Evolutionary conservation across 2,797 vertebrate species (phyloP).

Genomic region (Diglossa cyanea): DNA sequence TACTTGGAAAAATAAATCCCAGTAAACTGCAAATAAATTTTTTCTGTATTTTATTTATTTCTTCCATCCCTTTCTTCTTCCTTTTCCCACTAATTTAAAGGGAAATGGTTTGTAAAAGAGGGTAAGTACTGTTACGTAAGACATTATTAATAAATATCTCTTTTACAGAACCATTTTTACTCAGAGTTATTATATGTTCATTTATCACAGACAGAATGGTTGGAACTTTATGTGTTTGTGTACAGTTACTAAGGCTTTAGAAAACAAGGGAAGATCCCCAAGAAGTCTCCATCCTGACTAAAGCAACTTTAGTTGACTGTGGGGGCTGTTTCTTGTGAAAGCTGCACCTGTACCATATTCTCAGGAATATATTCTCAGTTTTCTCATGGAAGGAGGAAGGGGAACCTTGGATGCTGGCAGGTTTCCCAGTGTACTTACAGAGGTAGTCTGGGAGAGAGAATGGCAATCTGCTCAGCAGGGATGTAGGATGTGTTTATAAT

Average conservation of each 20-base stretch:
- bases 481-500: conserved; percentile 14
- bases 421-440: background rate
- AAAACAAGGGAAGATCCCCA: background rate
- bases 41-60: background rate
- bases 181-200: background rate
- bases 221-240: background rate
- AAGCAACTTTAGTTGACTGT: background rate
- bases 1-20: background rate
- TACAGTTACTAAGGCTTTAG: background rate
- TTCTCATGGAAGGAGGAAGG: background rate
- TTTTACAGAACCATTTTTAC: background rate
- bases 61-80: background rate
- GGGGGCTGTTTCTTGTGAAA: background rate
- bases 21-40: background rate
- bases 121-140: background rate
- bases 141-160: background rate
- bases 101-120: background rate
- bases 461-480: background rate
- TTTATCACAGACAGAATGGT: background rate
- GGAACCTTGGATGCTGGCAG: background rate
- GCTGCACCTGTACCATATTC: background rate
- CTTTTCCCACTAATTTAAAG: background rate
- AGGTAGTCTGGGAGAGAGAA: background rate
- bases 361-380: background rate
- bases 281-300: background rate